These are phyloP conservation scores for Nyctibius bracteatus DNA, from an alignment of 2,113 vertebrate species.

Conservation along the genomic window DNA sequence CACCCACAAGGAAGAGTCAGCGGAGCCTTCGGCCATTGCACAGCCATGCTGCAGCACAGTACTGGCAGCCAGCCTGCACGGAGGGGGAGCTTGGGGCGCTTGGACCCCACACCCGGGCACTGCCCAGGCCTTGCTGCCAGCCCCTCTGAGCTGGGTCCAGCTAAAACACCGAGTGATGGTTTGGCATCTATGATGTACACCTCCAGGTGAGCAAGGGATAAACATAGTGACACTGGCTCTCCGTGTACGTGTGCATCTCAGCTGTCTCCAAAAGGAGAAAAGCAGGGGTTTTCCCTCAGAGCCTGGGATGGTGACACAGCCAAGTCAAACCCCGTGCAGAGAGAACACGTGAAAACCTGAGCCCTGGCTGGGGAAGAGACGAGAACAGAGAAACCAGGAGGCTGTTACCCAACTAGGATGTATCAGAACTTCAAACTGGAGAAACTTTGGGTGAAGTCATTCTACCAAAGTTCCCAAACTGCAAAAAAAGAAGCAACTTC, in stretches of 20 bases:
- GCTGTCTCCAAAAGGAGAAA: not conserved
- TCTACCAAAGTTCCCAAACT: not conserved
- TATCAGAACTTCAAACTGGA: not conserved
- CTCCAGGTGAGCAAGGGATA: not conserved
- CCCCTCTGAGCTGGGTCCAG: not conserved
- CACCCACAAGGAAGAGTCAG: not conserved
- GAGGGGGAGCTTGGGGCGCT: accelerated
- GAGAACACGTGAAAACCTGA: not conserved
- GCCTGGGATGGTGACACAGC: accelerated
- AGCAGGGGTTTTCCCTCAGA: not conserved
- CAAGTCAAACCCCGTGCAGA: not conserved
- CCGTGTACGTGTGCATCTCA: accelerated
- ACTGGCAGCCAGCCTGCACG: not conserved
- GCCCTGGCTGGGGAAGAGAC: not conserved
- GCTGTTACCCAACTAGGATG: not conserved
- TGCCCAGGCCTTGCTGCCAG: not conserved
- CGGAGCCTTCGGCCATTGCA: accelerated
- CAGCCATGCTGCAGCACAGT: not conserved
- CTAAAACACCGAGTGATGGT: not conserved
- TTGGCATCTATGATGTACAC: accelerated
- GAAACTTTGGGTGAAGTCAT: not conserved
- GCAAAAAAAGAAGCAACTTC: not conserved
- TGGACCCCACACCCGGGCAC: accelerated
- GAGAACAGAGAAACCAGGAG: not conserved
- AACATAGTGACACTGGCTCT: not conserved